These are phyloP conservation scores for Temnothorax unifasciatus DNA, from an alignment of 2,888 invertebrate genomes.

Conservation along the genomic window DNA sequence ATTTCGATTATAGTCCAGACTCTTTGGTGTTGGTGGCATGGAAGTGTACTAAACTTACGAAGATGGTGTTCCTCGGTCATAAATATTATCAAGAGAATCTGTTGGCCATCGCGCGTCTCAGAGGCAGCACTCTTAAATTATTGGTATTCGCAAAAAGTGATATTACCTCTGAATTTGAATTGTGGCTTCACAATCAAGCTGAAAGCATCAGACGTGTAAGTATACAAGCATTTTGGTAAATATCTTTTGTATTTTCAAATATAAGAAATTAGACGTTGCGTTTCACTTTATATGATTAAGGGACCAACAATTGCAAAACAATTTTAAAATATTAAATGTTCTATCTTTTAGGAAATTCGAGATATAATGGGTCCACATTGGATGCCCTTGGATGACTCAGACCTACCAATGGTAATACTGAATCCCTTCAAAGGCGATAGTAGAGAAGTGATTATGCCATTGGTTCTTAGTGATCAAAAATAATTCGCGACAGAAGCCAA, in stretches of 20 bases:
- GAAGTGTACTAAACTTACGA: constrained; percentile 88
- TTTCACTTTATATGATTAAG: not conserved
- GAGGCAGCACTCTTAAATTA: constrained; percentile 87
- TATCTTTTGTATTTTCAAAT: not conserved
- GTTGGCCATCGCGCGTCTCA: constrained; percentile 89
- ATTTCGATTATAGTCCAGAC: constrained; percentile 85
- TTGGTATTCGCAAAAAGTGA: constrained; percentile 88
- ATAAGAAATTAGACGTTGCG: not conserved
- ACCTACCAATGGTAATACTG: constrained; percentile 88
- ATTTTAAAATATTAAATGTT: constrained; percentile 14
- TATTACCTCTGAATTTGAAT: constrained; percentile 81
- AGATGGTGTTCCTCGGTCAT: constrained; percentile 88
- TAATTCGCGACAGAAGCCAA: constrained; percentile 79
- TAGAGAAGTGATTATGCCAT: constrained; percentile 88
- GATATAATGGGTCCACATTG: constrained; percentile 88
- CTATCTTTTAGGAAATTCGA: constrained; percentile 87
- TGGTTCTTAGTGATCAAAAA: constrained; percentile 87
- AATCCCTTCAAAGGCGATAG: constrained; percentile 87
- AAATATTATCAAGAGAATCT: constrained; percentile 89
- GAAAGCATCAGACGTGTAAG: constrained; percentile 81
- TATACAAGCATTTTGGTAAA: not conserved
- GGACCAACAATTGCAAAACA: not conserved
- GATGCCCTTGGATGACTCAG: constrained; percentile 87
- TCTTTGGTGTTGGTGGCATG: constrained; percentile 90
- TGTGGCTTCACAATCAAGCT: constrained; percentile 67